These are phyloP conservation scores for Limosa lapponica DNA, from an alignment of 2,797 vertebrate species.

Conservation along the genomic window DNA sequence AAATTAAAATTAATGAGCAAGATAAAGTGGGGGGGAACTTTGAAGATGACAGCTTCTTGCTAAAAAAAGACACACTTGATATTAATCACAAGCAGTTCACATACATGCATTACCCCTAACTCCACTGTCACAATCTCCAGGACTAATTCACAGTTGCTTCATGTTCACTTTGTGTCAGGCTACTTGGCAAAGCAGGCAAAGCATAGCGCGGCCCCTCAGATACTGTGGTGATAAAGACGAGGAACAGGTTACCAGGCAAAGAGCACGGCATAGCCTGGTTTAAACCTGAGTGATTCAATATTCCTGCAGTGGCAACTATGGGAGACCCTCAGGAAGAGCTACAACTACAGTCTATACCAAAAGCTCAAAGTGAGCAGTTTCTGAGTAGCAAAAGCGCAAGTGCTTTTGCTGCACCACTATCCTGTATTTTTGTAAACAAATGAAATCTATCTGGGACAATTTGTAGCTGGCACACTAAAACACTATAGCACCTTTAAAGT, in stretches of 20 bases:
- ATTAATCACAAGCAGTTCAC: constrained; percentile 51
- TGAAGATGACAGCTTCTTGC: constrained; percentile 54
- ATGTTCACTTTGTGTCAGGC: background rate
- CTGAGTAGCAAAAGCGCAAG: background rate
- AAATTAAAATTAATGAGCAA: constrained; percentile 74
- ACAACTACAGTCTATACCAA: background rate
- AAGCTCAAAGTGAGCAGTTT: background rate
- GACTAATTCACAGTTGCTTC: constrained; percentile 10
- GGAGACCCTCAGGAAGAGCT: background rate
- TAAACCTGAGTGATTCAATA: background rate
- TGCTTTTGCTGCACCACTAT: background rate
- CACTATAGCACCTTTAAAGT: background rate
- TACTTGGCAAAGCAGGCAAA: background rate
- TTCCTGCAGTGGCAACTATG: background rate
- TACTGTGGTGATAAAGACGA: background rate
- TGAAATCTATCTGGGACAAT: background rate
- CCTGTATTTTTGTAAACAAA: background rate
- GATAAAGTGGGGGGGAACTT: constrained; percentile 5
- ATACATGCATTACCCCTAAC: background rate
- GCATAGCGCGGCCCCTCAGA: background rate
- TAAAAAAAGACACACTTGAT: constrained; percentile 49
- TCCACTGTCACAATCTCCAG: background rate
- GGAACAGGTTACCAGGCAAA: background rate
- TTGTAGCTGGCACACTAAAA: background rate
- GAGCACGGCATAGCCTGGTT: background rate